Evolutionary conservation across 2,113 vertebrate genomes (phyloP), one percentile per base, ranked within the genome.

Genomic region (Oncorhynchus nerka): DNA sequence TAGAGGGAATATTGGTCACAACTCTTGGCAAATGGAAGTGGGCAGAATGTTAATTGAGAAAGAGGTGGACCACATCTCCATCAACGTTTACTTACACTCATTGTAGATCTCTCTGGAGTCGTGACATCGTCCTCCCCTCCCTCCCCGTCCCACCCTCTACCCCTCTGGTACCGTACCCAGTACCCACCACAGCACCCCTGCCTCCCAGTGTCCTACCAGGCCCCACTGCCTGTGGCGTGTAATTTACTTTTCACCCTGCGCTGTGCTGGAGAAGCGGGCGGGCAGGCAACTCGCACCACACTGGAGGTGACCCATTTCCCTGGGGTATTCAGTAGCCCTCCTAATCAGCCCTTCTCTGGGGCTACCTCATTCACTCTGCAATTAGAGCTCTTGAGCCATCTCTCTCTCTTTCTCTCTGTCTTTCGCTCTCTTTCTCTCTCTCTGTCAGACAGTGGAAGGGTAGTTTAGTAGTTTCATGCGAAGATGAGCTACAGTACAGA

Each of bases 241-340:
- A 90, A 92, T 93, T 92, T 91, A 93, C 91, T 92, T 91, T 71
- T 90, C 87, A 90, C 86, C 84, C 86, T 71, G 22, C 22, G 19
- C 15, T 78, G 78, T 77, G 72, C 85, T 86, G 83, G 80, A 88
- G 88, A 88, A 88, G 85, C 83, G 81, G 86, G 84, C 89, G 84
- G 86, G 39, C 39, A 45, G 39, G 84, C 90, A 72, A 84, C 86
- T 87, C 45, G 75, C 82, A 83, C 85, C 85, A 88, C 89, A 89
- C 85, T 90, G 87, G 92, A 93, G 93, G 91, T 92, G 90, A 93
- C 92, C 92, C 92, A 92, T 93, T 92, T 93, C 93, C 90, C 91
- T 88, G 89, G 89, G 93, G 93, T 85, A 86, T 92, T 91, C 89
- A 90, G 85, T 89, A 81, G 80, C 88, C 66, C 84, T 88, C 82